phyloP scores from a whole-genome alignment of 1,140 invertebrate species.

The Drosophila kepulauana region DNA sequence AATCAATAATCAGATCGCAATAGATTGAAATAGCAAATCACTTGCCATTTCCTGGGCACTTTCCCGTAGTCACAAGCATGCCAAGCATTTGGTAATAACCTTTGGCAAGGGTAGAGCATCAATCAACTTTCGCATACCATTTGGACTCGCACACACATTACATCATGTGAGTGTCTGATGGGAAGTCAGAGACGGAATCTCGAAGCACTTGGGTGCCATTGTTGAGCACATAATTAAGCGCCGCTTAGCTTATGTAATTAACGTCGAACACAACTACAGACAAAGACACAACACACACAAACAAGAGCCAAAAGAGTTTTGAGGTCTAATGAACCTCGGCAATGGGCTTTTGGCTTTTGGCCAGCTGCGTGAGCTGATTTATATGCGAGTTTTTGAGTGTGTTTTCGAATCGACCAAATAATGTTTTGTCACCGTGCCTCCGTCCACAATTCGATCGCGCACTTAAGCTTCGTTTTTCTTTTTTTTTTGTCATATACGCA shows the following conservation, averaged over 20 bases:
- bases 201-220: constrained; percentile 72
- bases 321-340: constrained; percentile 73
- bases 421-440: constrained; percentile 29
- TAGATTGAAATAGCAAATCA: background rate
- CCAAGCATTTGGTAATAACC: background rate
- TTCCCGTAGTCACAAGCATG: background rate
- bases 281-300: constrained; percentile 3
- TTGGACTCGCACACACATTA: constrained; percentile 46
- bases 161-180: constrained; percentile 57
- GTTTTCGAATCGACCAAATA: constrained; percentile 47
- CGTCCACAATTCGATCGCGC: constrained; percentile 69
- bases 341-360: constrained; percentile 13
- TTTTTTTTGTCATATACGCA: constrained; percentile 43
- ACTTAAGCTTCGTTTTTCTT: constrained; percentile 61
- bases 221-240: constrained; percentile 82
- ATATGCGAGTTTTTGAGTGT: constrained; percentile 69
- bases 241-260: constrained; percentile 81
- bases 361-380: constrained; percentile 77
- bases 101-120: constrained; percentile 22
- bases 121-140: constrained; percentile 68
- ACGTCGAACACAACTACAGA: constrained; percentile 61
- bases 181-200: constrained; percentile 14
- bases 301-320: constrained; percentile 51
- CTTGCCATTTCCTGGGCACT: background rate
- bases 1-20: background rate